These are phyloP conservation scores for Diplazon laetatorius DNA, from an alignment of 2,888 invertebrate species.

Conservation along the genomic window DNA sequence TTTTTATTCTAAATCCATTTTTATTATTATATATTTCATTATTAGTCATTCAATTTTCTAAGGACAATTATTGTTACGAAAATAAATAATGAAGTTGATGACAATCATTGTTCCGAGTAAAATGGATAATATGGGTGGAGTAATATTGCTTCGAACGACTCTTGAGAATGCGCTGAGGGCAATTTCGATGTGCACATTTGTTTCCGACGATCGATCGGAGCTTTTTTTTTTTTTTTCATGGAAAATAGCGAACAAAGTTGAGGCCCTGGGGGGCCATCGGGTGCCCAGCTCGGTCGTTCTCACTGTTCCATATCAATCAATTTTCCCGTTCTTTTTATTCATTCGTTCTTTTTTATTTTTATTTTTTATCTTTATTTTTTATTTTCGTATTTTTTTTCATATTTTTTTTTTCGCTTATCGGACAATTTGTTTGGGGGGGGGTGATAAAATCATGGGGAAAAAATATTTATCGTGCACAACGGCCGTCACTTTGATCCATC, in stretches of 20 bases:
- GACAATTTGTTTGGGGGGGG: constrained; percentile 36
- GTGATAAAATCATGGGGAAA: constrained; percentile 5
- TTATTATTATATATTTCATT: too few species aligned
- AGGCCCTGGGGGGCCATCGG: background rate
- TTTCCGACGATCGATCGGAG: background rate
- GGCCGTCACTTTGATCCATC: too few species aligned
- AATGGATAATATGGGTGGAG: too few species aligned
- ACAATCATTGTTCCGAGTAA: too few species aligned
- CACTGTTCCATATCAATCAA: background rate
- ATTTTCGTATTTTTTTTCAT: too few species aligned
- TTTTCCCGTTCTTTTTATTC: background rate
- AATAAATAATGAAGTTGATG: too few species aligned
- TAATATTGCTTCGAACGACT: too few species aligned
- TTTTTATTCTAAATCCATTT: too few species aligned
- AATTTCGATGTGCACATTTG: background rate
- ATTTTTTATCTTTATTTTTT: background rate
- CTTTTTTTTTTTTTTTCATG: constrained; percentile 3
- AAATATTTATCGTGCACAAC: background rate
- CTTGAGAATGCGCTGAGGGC: too few species aligned
- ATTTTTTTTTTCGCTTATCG: constrained; percentile 8
- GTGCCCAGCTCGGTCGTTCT: background rate
- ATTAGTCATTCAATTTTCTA: too few species aligned
- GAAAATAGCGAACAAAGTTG: constrained; percentile 17
- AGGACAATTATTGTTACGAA: too few species aligned
- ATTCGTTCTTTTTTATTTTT: too few species aligned